Percentiles rank a stretch among this genome's conserved stretches.
Conservation (phyloP, 2,797 vertebrate species). For the Crypturellus tataupa region DNA sequence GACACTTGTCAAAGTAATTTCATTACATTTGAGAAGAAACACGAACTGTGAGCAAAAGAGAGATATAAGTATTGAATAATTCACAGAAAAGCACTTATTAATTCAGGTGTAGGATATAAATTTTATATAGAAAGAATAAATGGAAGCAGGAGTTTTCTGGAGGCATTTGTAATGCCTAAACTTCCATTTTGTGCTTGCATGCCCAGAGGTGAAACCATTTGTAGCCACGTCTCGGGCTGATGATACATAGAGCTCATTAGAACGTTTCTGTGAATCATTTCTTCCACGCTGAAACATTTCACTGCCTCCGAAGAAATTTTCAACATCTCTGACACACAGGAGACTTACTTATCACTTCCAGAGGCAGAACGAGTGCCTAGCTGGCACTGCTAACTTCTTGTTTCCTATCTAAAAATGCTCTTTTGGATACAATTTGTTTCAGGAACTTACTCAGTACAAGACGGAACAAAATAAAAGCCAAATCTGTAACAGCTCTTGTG, state of each 20-base stretch:
- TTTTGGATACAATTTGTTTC: neutral
- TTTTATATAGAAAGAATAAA: neutral
- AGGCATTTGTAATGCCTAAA: neutral
- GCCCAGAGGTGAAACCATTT: neutral
- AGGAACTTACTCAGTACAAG: neutral
- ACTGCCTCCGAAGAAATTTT: constrained; percentile 2
- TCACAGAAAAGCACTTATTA: neutral
- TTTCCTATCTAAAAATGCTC: neutral
- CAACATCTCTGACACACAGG: neutral
- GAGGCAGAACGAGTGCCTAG: neutral
- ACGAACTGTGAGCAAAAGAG: neutral
- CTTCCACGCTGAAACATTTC: neutral
- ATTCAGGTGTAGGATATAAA: constrained; percentile 3
- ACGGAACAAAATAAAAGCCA: neutral
- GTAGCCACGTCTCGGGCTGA: neutral
- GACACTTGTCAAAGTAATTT: constrained; percentile 42
- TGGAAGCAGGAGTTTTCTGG: neutral
- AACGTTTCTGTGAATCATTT: constrained; percentile 37
- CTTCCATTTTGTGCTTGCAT: neutral
- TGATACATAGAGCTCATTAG: constrained; percentile 14
- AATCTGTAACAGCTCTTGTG: neutral
- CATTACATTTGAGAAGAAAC: constrained; percentile 14
- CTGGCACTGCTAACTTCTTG: neutral
- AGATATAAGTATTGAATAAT: neutral
- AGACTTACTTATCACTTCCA: neutral